Conservation (phyloP, 2,797 vertebrate genomes). For the Chrysocyon brachyurus region DNA sequence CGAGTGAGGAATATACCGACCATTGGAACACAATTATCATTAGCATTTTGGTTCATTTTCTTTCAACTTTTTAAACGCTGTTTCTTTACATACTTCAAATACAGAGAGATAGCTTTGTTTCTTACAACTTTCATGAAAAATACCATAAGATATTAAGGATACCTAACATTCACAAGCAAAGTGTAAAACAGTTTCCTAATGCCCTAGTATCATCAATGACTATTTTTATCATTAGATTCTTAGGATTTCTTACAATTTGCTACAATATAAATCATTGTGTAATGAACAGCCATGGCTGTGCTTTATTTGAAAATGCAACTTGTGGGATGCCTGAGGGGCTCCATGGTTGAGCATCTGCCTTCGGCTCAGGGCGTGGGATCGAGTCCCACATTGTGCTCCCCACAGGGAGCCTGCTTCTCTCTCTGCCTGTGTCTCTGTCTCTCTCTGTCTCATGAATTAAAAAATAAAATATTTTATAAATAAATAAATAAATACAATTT, state of each 20-base stretch:
- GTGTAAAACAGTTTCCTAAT: background rate
- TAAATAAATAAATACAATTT: no score
- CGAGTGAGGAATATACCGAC: background rate
- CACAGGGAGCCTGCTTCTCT: no score
- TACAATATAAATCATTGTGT: background rate
- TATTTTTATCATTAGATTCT: background rate
- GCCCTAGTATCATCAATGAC: background rate
- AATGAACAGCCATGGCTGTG: background rate
- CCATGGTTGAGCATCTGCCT: no score
- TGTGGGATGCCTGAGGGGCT: background rate
- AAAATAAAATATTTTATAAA: no score
- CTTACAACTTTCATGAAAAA: background rate
- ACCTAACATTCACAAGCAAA: background rate
- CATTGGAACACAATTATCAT: background rate
- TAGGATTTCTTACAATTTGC: background rate
- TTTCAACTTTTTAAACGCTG: background rate
- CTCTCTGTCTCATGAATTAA: no score
- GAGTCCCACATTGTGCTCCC: no score
- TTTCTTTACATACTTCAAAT: constrained; percentile 37
- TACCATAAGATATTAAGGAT: background rate
- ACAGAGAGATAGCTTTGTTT: background rate
- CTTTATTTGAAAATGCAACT: background rate
- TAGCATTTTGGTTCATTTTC: background rate
- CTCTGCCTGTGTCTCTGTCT: no score
- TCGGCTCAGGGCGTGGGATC: no score